phyloP scores from a whole-genome alignment of 2,797 vertebrate species.

The Rhincodon typus region DNA sequence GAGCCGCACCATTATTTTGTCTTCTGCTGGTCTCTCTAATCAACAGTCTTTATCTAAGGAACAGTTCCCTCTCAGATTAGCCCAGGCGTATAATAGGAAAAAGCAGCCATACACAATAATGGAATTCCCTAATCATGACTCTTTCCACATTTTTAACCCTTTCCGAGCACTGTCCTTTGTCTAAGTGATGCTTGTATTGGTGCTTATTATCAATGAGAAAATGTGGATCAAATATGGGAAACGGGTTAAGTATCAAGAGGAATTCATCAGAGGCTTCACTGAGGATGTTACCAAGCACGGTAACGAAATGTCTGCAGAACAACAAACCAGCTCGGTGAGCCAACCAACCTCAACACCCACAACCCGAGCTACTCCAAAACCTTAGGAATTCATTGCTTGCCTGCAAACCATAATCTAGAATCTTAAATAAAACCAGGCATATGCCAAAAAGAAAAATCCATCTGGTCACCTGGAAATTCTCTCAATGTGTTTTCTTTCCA shows the following conservation, averaged over 20 bases:
- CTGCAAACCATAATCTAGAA: background rate
- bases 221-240: background rate
- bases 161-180: background rate
- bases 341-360: no score
- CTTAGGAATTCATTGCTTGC: background rate
- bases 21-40: conserved; percentile 12
- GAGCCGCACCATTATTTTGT: background rate
- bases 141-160: conserved; percentile 27
- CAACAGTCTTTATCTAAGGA: background rate
- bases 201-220: background rate
- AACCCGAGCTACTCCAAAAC: no score
- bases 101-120: background rate
- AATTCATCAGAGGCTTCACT: background rate
- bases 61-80: conserved; percentile 7
- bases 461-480: conserved; percentile 29
- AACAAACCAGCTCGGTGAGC: no score
- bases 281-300: no score
- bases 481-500: no score
- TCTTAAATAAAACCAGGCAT: conserved; percentile 21
- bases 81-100: background rate
- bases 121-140: background rate
- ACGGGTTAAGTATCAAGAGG: background rate
- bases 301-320: no score
- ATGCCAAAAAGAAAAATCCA: background rate
- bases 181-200: background rate